Conservation (phyloP, 2,888 invertebrate genomes). For the Rhaphigaster nebulosa region DNA sequence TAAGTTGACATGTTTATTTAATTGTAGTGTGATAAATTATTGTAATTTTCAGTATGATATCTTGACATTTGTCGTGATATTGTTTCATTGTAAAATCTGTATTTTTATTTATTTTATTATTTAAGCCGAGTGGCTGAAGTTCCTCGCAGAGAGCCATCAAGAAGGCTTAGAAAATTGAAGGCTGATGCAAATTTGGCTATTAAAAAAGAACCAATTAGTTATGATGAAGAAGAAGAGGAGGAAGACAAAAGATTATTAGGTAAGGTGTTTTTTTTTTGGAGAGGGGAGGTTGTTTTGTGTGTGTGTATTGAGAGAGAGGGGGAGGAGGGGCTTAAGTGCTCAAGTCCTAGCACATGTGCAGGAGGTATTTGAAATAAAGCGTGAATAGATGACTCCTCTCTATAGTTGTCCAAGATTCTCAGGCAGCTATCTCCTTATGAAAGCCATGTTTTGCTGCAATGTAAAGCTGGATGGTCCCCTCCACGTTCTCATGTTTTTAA, state of each 20-base stretch:
- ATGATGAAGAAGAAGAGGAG: slow-evolving; percentile 17
- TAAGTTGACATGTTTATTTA: no score
- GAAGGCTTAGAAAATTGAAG: slow-evolving; percentile 19
- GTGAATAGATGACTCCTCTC: no score
- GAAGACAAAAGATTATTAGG: slow-evolving; percentile 49
- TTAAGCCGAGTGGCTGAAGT: not conserved
- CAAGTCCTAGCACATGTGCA: no score
- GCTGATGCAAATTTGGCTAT: not conserved
- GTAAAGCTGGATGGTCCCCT: not conserved
- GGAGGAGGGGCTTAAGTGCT: no score
- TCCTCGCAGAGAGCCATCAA: slow-evolving; percentile 48
- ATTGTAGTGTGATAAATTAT: no score
- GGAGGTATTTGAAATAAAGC: no score
- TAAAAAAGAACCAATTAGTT: slow-evolving; percentile 8
- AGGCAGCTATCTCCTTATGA: not conserved
- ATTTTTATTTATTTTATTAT: not conserved
- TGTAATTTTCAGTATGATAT: not conserved
- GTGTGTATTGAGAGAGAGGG: no score
- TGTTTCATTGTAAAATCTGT: not conserved
- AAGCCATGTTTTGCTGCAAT: not conserved
- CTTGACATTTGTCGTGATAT: not conserved
- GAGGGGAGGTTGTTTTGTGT: no score
- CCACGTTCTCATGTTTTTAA: no score
- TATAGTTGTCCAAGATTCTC: not conserved
- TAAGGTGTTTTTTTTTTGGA: not conserved